Conservation (phyloP, 2,797 vertebrate genomes). For the Hyperoplus lanceolatus region DNA sequence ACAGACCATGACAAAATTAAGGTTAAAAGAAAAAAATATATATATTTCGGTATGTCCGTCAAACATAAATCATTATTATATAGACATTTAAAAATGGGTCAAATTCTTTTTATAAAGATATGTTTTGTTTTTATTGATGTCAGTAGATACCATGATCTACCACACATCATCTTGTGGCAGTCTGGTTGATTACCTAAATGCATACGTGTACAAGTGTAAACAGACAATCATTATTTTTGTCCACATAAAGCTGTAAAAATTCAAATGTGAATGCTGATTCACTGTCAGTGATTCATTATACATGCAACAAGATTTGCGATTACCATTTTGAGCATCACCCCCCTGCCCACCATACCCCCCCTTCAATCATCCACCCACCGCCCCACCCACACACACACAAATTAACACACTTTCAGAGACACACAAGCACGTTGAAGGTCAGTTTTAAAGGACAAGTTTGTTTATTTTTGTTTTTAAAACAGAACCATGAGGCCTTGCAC, state of each 20-base stretch:
- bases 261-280: slow-evolving; percentile 57
- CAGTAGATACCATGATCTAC: slow-evolving; percentile 10
- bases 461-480: slow-evolving; percentile 60
- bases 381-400: slow-evolving; percentile 32
- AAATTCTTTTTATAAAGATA: not conserved
- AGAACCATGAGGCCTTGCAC: slow-evolving; percentile 33
- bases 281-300: slow-evolving; percentile 76
- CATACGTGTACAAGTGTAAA: slow-evolving; percentile 40
- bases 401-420: slow-evolving; percentile 5
- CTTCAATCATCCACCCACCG: slow-evolving; percentile 59
- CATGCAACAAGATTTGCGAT: slow-evolving; percentile 78
- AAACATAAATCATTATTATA: not conserved
- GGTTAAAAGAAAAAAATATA: too few species aligned
- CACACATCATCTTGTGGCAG: not conserved
- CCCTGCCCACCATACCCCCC: not conserved
- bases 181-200: slow-evolving; percentile 35
- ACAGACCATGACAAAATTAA: too few species aligned
- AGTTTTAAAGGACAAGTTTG: slow-evolving; percentile 71
- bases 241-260: slow-evolving; percentile 41
- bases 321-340: slow-evolving; percentile 76
- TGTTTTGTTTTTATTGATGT: not conserved
- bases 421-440: slow-evolving; percentile 61
- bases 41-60: not conserved
- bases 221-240: slow-evolving; percentile 29
- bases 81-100: not conserved